A percentile compares a stretch with the other conserved stretches of the same genome.
phyloP scores from a whole-genome alignment of 1,140 invertebrate species.

The Cotesia vestalis region DNA sequence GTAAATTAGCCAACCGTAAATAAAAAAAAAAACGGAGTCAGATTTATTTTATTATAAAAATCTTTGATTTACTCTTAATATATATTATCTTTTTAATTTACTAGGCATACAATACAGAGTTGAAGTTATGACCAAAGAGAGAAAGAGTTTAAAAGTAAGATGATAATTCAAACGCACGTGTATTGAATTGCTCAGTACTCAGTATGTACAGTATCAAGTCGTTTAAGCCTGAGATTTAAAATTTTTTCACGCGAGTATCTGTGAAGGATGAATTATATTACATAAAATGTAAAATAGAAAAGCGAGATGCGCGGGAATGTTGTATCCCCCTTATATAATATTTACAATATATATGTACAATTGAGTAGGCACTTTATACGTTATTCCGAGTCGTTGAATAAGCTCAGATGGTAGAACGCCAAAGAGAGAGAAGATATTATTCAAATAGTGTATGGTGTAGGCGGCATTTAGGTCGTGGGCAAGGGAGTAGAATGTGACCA shows the following conservation, averaged over 20 bases:
- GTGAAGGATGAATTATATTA: background rate
- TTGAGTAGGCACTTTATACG: no score
- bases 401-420: background rate
- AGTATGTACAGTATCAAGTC: no score
- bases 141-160: no score
- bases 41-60: no score
- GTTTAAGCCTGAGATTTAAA: background rate
- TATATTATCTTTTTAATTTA: no score
- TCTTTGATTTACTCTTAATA: no score
- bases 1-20: background rate
- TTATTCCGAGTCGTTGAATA: no score
- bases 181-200: background rate
- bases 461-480: slow-evolving; percentile 17
- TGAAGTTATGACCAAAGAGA: no score
- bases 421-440: background rate
- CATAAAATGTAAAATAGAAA: slow-evolving; percentile 1
- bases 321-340: background rate
- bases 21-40: background rate
- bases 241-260: slow-evolving; percentile 12
- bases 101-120: no score
- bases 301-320: background rate
- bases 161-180: slow-evolving; percentile 5
- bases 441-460: slow-evolving; percentile 2
- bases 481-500: slow-evolving; percentile 9
- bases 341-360: background rate